Base-by-base conservation (phyloP, 2,888 invertebrate genomes). In the Tyria jacobaeae region DNA sequence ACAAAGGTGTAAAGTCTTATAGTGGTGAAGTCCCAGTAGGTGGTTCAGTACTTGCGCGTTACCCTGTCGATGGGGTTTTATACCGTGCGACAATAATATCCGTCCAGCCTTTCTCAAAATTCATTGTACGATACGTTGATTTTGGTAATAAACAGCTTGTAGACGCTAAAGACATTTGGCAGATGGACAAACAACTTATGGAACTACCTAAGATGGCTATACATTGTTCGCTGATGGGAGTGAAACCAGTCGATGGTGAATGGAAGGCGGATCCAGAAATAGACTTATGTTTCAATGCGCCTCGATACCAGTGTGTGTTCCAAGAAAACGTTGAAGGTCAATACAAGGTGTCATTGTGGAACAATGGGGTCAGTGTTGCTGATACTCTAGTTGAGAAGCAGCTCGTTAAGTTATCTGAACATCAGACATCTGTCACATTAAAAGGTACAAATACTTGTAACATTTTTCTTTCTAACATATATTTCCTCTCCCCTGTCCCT, bases 81-180 rank as follows among this genome's bases (percentile, higher is more conserved):
- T 96, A 97, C 82, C 92, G 97, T 55, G 97, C 96, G 0, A 95
- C 95, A 39, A 90, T 97, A 0, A 82, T 96, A 1, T 94, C 95
- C 3, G 92, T 94, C 49, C 95, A 95, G 64, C 94, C 95, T 68
- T 87, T 93, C 48, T 94, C 94, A 1, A 95, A 95, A 73, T 96
- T 95, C 83, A 94, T 95, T 61, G 96, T 97, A 0, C 94, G 95
- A 31, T 97, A 96, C 79, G 94, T 97, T 0, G 97, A 97, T 86
- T 97, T 96, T 75, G 97, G 97, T 3, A 97, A 97, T 78, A 94
- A 94, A 60, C 95, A 96, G 47, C 89, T 95, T 0, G 96, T 97
- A 0, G 94, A 95, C 51, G 90, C 92, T 0, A 94, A 90, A 64
- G 96, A 96, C 74, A 95, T 97, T 27, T 97, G 96, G 95, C 95